Evolutionary conservation across 2,888 invertebrate genomes (phyloP).

Genomic region (Listrodromus nycthemerus): DNA sequence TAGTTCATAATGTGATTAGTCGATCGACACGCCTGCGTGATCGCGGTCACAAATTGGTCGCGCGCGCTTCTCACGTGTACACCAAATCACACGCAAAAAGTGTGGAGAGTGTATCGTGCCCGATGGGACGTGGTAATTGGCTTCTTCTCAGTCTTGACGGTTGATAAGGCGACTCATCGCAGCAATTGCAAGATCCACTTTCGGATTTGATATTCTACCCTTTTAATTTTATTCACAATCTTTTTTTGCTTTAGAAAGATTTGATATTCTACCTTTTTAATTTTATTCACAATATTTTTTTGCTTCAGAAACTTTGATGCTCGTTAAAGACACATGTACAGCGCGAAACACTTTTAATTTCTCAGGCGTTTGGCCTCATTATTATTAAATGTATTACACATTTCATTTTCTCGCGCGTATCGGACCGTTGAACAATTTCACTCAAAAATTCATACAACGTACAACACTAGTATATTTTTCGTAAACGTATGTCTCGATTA

Average conservation of each 20-base stretch:
- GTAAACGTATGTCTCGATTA: too few relatives aligned
- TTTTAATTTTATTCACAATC: background rate
- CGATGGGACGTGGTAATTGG: background rate
- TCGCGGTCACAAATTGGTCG: background rate
- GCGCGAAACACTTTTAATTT: background rate
- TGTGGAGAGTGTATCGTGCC: background rate
- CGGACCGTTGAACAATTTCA: too few relatives aligned
- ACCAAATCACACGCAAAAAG: background rate
- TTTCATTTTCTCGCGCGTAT: too few relatives aligned
- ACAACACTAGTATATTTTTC: too few relatives aligned
- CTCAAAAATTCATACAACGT: too few relatives aligned
- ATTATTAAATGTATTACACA: too few relatives aligned
- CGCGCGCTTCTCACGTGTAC: background rate
- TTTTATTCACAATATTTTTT: background rate
- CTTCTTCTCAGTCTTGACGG: background rate
- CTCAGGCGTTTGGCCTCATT: too few relatives aligned
- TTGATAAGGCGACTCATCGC: background rate
- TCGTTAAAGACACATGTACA: background rate
- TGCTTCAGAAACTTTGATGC: background rate
- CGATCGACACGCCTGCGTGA: background rate
- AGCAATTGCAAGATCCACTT: background rate
- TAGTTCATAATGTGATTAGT: background rate
- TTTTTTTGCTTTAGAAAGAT: too few relatives aligned
- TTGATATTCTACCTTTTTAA: too few relatives aligned
- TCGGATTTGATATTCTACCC: too few relatives aligned